A percentile compares a stretch with the other conserved stretches of the same genome.
phyloP scores from a whole-genome alignment of 2,888 invertebrate genomes.

The Kryphioiulus occultus region DNA sequence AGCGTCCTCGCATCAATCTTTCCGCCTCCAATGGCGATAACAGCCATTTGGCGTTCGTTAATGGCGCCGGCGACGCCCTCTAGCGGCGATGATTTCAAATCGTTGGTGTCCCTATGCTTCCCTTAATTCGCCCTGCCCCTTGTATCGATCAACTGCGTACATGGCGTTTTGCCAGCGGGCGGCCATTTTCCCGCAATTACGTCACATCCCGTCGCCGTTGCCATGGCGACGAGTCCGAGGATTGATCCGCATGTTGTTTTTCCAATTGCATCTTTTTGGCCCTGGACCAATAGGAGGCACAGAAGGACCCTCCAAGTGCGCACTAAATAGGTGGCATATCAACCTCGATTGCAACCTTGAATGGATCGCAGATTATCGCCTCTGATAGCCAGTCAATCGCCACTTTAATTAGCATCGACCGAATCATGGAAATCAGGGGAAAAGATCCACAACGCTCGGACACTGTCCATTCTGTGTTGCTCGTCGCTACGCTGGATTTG shows the following conservation, averaged over 20 bases:
- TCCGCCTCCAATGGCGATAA: neutral
- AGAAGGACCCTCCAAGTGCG: neutral
- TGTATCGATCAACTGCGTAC: neutral
- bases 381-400: neutral
- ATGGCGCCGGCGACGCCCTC: neutral
- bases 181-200: conserved; percentile 7
- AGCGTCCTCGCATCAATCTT: too few relatives aligned
- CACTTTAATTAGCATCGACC: neutral
- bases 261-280: neutral
- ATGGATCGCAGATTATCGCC: neutral
- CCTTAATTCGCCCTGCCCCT: neutral
- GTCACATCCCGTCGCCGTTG: neutral
- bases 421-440: neutral
- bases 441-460: neutral
- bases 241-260: neutral
- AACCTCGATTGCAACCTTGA: neutral
- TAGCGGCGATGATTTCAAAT: neutral
- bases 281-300: neutral
- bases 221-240: neutral
- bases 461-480: neutral
- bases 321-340: neutral
- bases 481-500: neutral
- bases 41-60: neutral
- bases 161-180: neutral
- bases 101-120: neutral